Evolutionary conservation across 2,888 invertebrate genomes (phyloP).

Genomic region (Papilio gigon): DNA sequence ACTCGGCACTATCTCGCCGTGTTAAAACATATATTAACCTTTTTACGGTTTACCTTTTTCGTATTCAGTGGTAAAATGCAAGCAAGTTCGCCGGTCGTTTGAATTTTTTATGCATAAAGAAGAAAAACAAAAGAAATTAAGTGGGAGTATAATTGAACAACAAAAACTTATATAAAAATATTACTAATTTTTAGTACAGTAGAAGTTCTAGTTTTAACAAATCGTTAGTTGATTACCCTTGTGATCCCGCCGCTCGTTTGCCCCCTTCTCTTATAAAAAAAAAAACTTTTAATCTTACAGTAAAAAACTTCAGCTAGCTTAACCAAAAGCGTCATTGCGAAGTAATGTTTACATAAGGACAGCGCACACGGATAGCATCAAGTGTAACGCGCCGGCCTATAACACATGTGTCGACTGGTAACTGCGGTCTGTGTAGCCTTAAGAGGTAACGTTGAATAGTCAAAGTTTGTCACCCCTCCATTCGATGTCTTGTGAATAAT

Average conservation of each 20-base stretch:
- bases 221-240: too few relatives aligned
- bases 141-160: neutral
- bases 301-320: too few relatives aligned
- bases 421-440: neutral
- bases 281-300: too few relatives aligned
- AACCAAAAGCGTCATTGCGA: neutral
- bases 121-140: neutral
- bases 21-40: conserved; percentile 12
- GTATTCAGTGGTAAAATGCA: neutral
- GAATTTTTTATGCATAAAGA: neutral
- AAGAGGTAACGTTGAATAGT: neutral
- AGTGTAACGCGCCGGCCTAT: too few relatives aligned
- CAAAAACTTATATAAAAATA: too few relatives aligned
- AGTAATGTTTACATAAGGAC: neutral
- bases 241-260: too few relatives aligned
- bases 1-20: conserved; percentile 7
- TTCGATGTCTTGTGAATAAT: conserved; percentile 17
- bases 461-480: conserved; percentile 9
- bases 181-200: too few relatives aligned
- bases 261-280: too few relatives aligned
- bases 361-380: neutral
- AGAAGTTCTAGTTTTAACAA: too few relatives aligned
- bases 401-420: too few relatives aligned
- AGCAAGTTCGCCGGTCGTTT: neutral
- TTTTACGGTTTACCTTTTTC: conserved; percentile 9